Percentiles rank a stretch among this genome's conserved stretches.
These are phyloP conservation scores for Phaetusa simplex DNA, from an alignment of 2,113 vertebrate genomes.

Conservation along the genomic window DNA sequence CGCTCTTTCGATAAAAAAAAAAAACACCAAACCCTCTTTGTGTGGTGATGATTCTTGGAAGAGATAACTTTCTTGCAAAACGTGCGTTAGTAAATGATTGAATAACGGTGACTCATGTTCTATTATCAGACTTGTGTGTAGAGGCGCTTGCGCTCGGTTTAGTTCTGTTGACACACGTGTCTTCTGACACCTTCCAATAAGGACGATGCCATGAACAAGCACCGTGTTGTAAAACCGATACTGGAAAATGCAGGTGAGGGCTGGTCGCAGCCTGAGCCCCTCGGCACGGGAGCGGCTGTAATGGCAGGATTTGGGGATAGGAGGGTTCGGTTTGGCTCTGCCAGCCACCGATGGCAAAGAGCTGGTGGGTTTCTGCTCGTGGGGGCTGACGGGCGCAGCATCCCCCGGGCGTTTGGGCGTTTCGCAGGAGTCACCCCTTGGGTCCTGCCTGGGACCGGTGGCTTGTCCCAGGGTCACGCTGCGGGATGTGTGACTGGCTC, in stretches of 20 bases:
- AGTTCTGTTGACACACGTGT: background rate
- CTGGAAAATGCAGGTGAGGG: background rate
- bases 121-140: background rate
- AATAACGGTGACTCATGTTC: constrained; percentile 24
- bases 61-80: background rate
- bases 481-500: background rate
- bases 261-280: background rate
- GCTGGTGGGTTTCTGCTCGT: background rate
- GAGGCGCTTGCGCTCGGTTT: background rate
- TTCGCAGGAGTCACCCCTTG: background rate
- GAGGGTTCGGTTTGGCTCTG: background rate
- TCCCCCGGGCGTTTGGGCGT: accelerated
- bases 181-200: background rate
- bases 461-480: background rate
- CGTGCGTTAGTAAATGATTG: background rate
- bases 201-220: background rate
- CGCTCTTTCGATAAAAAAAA: background rate
- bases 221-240: background rate
- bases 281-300: background rate
- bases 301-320: background rate
- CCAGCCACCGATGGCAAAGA: background rate
- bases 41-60: background rate
- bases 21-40: background rate
- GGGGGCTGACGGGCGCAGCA: background rate
- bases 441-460: too few relatives aligned